Evolutionary conservation across 2,797 vertebrate species (phyloP).

Genomic region (Emydoidea blandingii): DNA sequence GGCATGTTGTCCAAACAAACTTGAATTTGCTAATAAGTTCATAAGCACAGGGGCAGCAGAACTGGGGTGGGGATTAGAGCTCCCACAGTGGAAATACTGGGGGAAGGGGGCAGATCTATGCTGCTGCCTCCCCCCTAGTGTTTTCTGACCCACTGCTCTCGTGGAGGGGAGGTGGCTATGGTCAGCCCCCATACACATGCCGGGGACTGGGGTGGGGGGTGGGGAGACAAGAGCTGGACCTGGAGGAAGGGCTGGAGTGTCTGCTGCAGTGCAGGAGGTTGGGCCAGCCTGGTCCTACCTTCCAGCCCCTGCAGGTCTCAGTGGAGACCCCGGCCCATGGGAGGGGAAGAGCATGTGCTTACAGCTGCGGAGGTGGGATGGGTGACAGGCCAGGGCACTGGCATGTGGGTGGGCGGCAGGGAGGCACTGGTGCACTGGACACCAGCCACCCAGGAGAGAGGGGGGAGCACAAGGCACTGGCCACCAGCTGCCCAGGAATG

Average conservation of each 20-base stretch:
- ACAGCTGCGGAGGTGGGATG: not conserved
- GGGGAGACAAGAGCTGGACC: not conserved
- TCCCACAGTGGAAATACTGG: not conserved
- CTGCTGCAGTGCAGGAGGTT: not conserved
- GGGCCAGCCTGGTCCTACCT: not conserved
- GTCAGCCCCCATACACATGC: not conserved
- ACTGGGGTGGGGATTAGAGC: not conserved
- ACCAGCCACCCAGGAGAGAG: not conserved
- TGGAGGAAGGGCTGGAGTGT: not conserved
- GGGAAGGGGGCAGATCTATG: not conserved
- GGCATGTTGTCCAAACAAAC: not conserved
- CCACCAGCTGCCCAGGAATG: not conserved
- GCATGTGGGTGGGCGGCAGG: not conserved
- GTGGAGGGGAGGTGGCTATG: not conserved
- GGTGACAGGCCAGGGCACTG: not conserved
- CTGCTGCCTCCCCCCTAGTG: not conserved
- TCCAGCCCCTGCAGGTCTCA: not conserved
- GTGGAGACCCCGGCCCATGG: not conserved
- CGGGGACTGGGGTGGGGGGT: rapidly evolving
- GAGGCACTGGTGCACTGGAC: not conserved
- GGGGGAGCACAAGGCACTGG: not conserved
- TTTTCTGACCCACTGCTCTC: not conserved
- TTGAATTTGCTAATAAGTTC: not conserved
- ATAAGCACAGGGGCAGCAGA: not conserved
- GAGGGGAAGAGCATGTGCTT: not conserved